Percentiles rank a stretch among this genome's conserved stretches.
Conservation (phyloP, 30 jellyfish, hydroid and myxozoan species). For the Cassiopea xamachana region DNA sequence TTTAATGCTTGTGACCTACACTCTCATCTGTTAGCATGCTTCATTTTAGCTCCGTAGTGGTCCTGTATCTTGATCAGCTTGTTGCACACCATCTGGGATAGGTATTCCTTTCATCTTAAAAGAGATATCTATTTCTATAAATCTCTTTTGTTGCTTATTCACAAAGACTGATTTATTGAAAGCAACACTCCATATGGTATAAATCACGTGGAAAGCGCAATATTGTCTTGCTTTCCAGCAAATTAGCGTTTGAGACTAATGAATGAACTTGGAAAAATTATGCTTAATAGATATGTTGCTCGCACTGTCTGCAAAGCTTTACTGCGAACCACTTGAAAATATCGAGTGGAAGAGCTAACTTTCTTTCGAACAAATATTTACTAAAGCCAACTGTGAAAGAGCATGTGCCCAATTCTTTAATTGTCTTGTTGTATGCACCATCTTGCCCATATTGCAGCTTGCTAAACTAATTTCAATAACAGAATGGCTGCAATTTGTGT, state of each 20-base stretch:
- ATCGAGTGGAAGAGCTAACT: too few relatives aligned
- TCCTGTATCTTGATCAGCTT: not conserved
- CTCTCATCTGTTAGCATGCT: not conserved
- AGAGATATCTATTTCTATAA: not conserved
- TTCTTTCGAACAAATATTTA: too few relatives aligned
- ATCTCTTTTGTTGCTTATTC: not conserved
- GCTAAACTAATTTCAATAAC: too few relatives aligned
- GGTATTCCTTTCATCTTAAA: not conserved
- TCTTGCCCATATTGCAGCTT: too few relatives aligned
- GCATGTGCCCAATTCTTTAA: too few relatives aligned
- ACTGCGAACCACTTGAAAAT: too few relatives aligned
- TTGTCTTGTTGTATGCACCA: too few relatives aligned
- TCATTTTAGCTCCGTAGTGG: not conserved
- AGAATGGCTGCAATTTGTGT: too few relatives aligned
- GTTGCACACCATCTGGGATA: conserved; percentile 1
- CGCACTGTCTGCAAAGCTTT: too few relatives aligned
- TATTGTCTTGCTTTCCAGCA: not conserved
- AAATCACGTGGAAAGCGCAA: not conserved
- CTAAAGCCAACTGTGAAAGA: too few relatives aligned
- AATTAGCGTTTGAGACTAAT: not conserved
- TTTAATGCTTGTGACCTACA: not conserved
- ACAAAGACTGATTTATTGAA: not conserved
- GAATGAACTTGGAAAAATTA: not conserved
- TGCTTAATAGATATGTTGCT: too few relatives aligned
- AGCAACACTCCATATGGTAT: conserved; percentile 13